A percentile compares a stretch with the other conserved stretches of the same genome.
Evolutionary conservation across 2,113 vertebrate genomes (phyloP).

Genomic region (Rhipidura dahli): DNA sequence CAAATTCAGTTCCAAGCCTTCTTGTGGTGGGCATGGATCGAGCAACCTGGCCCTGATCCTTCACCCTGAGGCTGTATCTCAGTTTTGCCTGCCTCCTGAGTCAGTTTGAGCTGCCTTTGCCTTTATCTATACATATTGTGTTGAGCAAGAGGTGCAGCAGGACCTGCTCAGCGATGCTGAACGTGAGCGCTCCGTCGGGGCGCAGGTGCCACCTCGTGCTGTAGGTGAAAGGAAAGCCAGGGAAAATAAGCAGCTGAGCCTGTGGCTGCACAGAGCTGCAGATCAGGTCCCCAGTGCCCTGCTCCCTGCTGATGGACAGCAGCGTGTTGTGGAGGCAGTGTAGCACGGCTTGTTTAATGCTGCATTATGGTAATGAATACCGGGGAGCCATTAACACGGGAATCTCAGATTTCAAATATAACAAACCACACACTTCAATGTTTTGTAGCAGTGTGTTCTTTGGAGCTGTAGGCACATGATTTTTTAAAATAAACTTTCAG

Average conservation of each 20-base stretch:
- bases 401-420: neutral
- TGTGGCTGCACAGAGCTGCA: neutral
- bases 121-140: fast-evolving
- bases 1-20: neutral
- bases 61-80: neutral
- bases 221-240: neutral
- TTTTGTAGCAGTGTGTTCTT: neutral
- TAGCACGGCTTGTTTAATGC: conserved; percentile 55
- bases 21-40: neutral
- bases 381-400: neutral
- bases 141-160: neutral
- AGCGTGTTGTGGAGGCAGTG: neutral
- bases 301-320: conserved; percentile 19
- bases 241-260: neutral
- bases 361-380: conserved; percentile 45
- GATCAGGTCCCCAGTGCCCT: neutral
- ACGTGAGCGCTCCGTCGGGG: fast-evolving
- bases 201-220: neutral
- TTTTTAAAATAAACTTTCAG: conserved; percentile 14
- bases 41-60: neutral
- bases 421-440: neutral
- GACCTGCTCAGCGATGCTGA: neutral
- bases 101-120: neutral
- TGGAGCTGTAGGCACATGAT: neutral
- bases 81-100: neutral